phyloP scores from a whole-genome alignment of 2,113 vertebrate genomes.

The Antigone vipio region DNA sequence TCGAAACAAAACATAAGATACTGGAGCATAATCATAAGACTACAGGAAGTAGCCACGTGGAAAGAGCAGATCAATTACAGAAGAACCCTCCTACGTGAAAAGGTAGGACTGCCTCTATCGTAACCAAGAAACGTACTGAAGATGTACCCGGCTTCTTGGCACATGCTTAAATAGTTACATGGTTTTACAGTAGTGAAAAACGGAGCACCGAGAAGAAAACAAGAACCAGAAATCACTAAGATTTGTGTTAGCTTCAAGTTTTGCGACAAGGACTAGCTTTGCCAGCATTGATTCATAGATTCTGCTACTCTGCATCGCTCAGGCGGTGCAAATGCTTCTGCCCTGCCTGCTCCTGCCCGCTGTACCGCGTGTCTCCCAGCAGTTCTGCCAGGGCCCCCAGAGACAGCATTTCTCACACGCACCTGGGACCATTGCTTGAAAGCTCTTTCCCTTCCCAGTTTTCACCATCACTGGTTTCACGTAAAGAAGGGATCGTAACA shows the following conservation, averaged over 20 bases:
- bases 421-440: neutral
- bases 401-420: neutral
- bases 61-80: neutral
- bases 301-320: neutral
- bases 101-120: neutral
- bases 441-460: neutral
- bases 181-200: neutral
- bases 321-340: neutral
- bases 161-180: neutral
- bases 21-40: neutral
- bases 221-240: neutral
- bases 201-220: neutral
- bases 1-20: neutral
- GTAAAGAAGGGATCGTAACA: neutral
- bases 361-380: accelerated
- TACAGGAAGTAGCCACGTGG: neutral
- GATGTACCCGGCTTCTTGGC: neutral
- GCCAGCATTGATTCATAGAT: accelerated
- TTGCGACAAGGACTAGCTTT: neutral
- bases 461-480: neutral
- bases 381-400: no score
- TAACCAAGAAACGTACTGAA: neutral
- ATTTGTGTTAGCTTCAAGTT: neutral
- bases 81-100: neutral
- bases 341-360: neutral